Conservation (phyloP, 2,113 vertebrate genomes). For the Brachyhypopomus gauderio region DNA sequence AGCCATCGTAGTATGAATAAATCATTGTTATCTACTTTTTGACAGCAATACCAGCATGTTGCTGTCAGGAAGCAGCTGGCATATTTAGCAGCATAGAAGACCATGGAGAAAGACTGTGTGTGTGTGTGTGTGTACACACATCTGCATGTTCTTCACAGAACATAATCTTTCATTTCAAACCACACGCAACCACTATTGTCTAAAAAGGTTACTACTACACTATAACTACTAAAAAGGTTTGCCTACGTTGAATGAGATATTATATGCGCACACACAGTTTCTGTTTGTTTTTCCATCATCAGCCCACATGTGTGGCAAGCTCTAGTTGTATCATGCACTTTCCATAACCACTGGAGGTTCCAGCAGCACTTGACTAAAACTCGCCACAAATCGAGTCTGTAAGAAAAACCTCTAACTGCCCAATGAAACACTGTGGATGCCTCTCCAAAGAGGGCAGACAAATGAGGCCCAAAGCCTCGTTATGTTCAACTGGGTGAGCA, state of each 20-base stretch:
- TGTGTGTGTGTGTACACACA: too few species aligned
- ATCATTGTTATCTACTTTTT: background rate
- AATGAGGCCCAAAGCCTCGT: background rate
- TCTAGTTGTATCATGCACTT: background rate
- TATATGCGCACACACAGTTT: background rate
- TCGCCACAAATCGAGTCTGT: background rate
- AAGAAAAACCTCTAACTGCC: background rate
- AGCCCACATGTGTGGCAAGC: constrained; percentile 10
- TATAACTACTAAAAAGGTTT: background rate
- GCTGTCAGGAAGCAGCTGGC: background rate
- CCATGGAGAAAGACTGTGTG: background rate
- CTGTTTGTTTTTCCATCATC: background rate
- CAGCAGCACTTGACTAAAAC: background rate
- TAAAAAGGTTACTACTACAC: too few species aligned
- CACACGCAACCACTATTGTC: background rate
- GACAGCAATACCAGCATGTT: too few species aligned
- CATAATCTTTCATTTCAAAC: background rate
- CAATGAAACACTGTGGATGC: background rate
- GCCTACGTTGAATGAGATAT: background rate
- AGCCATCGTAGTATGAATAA: background rate
- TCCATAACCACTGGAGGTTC: background rate
- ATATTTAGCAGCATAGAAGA: background rate
- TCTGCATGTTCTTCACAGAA: background rate
- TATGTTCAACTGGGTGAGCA: too few species aligned
- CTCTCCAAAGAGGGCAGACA: background rate